These are phyloP conservation scores for Monochamus saltuarius DNA, from an alignment of 1,140 invertebrate genomes.

Conservation along the genomic window DNA sequence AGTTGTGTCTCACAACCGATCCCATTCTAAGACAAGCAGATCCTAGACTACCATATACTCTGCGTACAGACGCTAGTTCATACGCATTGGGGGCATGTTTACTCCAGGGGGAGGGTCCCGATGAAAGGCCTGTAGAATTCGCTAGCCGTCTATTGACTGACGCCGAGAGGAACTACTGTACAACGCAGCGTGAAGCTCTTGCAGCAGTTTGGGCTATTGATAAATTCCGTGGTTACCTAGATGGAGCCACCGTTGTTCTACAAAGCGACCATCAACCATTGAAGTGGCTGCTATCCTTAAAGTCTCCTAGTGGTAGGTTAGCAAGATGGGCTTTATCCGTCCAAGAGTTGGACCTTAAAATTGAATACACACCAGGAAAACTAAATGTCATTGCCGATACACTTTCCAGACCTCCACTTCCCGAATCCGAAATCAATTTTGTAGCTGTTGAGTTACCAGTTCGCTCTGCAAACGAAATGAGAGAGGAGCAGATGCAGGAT, in stretches of 20 bases:
- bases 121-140: too few species aligned
- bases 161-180: constrained; percentile 48
- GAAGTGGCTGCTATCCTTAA: constrained; percentile 26
- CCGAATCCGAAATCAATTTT: background rate
- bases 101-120: constrained; percentile 40
- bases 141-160: constrained; percentile 32
- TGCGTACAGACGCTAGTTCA: constrained; percentile 23
- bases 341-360: too few species aligned
- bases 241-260: constrained; percentile 43
- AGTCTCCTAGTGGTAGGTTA: background rate
- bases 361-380: too few species aligned
- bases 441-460: constrained; percentile 7
- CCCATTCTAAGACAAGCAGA: background rate
- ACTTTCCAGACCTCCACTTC: too few species aligned
- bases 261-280: constrained; percentile 33
- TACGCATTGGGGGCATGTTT: constrained; percentile 48
- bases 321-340: too few species aligned
- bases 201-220: constrained; percentile 47
- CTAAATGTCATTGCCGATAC: too few species aligned
- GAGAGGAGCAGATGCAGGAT: constrained; percentile 25
- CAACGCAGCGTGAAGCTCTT: constrained; percentile 50
- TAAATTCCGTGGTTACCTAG: constrained; percentile 40
- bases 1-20: background rate
- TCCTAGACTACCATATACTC: background rate
- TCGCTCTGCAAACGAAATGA: background rate